Evolutionary conservation across 2,797 vertebrate species (phyloP).

Genomic region (Vipera latastei): DNA sequence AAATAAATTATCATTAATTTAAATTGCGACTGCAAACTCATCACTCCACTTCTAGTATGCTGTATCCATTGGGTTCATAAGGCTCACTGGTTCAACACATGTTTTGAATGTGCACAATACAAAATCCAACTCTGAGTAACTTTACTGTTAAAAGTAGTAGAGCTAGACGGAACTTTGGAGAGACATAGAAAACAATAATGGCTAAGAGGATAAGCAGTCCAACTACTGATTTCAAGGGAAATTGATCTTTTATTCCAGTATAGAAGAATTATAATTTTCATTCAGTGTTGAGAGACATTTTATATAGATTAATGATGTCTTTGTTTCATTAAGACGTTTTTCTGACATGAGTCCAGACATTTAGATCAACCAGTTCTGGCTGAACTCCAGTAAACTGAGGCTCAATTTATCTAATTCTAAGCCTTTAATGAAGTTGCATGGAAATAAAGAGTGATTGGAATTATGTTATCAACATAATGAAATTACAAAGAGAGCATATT

Average conservation of each 20-base stretch:
- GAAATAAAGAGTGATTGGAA: slow-evolving; percentile 2
- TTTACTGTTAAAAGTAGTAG: neutral
- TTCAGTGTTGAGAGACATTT: neutral
- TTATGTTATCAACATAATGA: slow-evolving; percentile 48
- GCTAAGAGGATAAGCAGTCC: neutral
- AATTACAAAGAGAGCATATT: slow-evolving; percentile 39
- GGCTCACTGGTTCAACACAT: neutral
- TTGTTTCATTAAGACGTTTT: neutral
- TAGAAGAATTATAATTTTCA: neutral
- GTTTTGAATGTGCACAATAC: neutral
- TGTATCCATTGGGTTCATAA: slow-evolving; percentile 2
- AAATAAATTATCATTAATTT: neutral
- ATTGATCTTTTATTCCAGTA: neutral
- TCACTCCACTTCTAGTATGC: neutral
- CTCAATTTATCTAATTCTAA: neutral
- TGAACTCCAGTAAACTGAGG: neutral
- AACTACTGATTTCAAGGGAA: neutral
- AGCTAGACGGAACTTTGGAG: neutral
- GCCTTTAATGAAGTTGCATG: neutral
- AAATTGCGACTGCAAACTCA: neutral
- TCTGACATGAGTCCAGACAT: neutral
- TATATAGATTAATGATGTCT: neutral
- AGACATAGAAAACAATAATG: neutral
- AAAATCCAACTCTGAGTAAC: neutral
- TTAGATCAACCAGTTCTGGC: neutral